Evolutionary conservation across 1,140 invertebrate species (phyloP).

Genomic region (Anoplolepis gracilipes): DNA sequence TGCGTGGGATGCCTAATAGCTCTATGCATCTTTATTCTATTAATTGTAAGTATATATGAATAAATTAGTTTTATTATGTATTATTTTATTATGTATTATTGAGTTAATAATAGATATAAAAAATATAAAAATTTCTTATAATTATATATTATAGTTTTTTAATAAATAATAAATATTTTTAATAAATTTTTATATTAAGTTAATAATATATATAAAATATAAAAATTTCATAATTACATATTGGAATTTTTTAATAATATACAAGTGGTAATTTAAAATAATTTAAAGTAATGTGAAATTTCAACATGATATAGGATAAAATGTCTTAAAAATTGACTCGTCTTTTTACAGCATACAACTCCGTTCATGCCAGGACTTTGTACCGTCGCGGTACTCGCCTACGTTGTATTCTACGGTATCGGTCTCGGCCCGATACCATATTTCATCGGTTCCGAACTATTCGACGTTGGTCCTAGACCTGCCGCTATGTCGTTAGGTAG

Average conservation of each 20-base stretch:
- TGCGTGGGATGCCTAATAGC: constrained; percentile 86
- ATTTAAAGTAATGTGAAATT: constrained; percentile 47
- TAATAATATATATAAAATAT: constrained; percentile 2
- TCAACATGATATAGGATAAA: background rate
- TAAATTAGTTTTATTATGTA: constrained; percentile 18
- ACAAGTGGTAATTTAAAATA: background rate
- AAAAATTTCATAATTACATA: constrained; percentile 12
- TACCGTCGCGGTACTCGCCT: constrained; percentile 90
- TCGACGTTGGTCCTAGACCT: constrained; percentile 93
- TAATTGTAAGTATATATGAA: constrained; percentile 86
- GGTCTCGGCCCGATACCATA: constrained; percentile 95
- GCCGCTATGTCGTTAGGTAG: constrained; percentile 95
- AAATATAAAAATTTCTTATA: too few species aligned
- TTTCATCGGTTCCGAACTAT: constrained; percentile 96
- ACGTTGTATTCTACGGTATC: constrained; percentile 93
- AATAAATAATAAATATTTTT: too few species aligned
- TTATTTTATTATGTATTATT: constrained; percentile 27
- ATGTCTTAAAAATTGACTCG: background rate
- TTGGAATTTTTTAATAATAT: background rate
- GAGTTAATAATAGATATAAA: too few species aligned
- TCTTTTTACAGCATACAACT: constrained; percentile 86
- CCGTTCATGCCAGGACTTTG: constrained; percentile 91
- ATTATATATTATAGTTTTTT: too few species aligned
- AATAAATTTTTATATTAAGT: too few species aligned
- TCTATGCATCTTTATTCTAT: constrained; percentile 86